A percentile compares a stretch with the other conserved stretches of the same genome.
These are phyloP conservation scores for Equus przewalskii DNA, from an alignment of 2,113 vertebrate species.

Conservation along the genomic window DNA sequence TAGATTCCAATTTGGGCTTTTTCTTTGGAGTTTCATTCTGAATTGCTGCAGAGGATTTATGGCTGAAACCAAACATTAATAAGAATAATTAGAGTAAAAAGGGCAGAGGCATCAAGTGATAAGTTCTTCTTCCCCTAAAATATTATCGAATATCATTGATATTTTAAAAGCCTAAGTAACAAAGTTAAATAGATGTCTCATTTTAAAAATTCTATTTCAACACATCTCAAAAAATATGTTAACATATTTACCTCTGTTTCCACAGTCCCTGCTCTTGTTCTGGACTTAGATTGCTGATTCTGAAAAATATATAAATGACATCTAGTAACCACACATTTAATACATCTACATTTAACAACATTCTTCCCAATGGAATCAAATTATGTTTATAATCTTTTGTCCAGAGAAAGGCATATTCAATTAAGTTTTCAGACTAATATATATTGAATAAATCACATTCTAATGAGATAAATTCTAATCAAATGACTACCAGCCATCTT, in stretches of 20 bases:
- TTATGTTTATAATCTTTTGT: neutral
- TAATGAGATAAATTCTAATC: slow-evolving; percentile 5
- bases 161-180: slow-evolving; percentile 9
- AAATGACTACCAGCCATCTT: neutral
- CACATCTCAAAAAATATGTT: slow-evolving; percentile 65
- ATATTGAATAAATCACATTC: neutral
- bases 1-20: slow-evolving; percentile 99
- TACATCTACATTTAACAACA: slow-evolving; percentile 2
- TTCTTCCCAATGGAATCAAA: slow-evolving; percentile 17
- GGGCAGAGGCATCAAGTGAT: neutral
- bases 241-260: slow-evolving; percentile 96
- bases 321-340: slow-evolving; percentile 69
- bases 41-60: slow-evolving; percentile 98
- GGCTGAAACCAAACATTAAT: slow-evolving; percentile 91
- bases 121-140: slow-evolving; percentile 49
- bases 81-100: slow-evolving; percentile 71
- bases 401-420: slow-evolving; percentile 37
- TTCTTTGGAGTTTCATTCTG: slow-evolving; percentile 99
- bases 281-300: slow-evolving; percentile 97
- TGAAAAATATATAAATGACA: slow-evolving; percentile 86
- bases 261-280: slow-evolving; percentile 98
- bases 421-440: slow-evolving; percentile 26
- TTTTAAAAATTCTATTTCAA: slow-evolving; percentile 52
- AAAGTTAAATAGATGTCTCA: neutral
- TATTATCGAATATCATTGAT: neutral